These are phyloP conservation scores for Ophraella communa DNA, from an alignment of 2,888 invertebrate species.

Conservation along the genomic window DNA sequence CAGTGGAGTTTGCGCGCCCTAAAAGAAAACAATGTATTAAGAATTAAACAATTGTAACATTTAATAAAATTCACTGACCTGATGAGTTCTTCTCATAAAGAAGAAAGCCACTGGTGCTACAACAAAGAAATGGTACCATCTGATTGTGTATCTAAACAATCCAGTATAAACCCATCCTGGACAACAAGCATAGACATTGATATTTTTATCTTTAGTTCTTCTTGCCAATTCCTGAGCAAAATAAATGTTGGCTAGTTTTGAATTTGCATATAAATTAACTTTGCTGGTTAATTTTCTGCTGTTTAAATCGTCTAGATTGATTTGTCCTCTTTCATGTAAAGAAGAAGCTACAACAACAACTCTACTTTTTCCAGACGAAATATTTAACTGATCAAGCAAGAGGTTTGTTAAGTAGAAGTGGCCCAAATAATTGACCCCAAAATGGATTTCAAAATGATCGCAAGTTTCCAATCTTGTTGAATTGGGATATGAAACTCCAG, in stretches of 20 bases:
- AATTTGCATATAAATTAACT: slow-evolving; percentile 72
- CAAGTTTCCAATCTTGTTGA: slow-evolving; percentile 66
- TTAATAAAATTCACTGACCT: slow-evolving; percentile 61
- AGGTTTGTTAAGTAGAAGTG: slow-evolving; percentile 87
- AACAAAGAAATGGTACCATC: slow-evolving; percentile 76
- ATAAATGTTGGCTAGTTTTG: slow-evolving; percentile 79
- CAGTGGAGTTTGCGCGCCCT: slow-evolving; percentile 83
- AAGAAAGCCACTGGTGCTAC: slow-evolving; percentile 74
- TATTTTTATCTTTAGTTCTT: slow-evolving; percentile 63
- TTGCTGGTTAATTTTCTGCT: slow-evolving; percentile 61
- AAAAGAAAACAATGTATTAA: slow-evolving; percentile 47
- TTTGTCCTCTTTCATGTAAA: slow-evolving; percentile 72
- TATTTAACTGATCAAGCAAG: slow-evolving; percentile 62
- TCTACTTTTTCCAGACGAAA: slow-evolving; percentile 64
- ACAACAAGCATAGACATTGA: slow-evolving; percentile 73
- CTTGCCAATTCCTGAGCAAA: slow-evolving; percentile 72
- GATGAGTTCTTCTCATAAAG: slow-evolving; percentile 74
- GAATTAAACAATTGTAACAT: neutral
- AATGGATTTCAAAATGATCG: slow-evolving; percentile 81
- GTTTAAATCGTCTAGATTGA: slow-evolving; percentile 73
- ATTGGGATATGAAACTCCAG: slow-evolving; percentile 74
- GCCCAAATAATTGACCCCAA: slow-evolving; percentile 83
- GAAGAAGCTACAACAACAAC: slow-evolving; percentile 76
- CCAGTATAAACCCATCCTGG: slow-evolving; percentile 84
- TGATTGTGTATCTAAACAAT: slow-evolving; percentile 69